A percentile compares a stretch with the other conserved stretches of the same genome.
Evolutionary conservation across 2,113 vertebrate genomes (phyloP).

Genomic region (Oncorhynchus mykiss): DNA sequence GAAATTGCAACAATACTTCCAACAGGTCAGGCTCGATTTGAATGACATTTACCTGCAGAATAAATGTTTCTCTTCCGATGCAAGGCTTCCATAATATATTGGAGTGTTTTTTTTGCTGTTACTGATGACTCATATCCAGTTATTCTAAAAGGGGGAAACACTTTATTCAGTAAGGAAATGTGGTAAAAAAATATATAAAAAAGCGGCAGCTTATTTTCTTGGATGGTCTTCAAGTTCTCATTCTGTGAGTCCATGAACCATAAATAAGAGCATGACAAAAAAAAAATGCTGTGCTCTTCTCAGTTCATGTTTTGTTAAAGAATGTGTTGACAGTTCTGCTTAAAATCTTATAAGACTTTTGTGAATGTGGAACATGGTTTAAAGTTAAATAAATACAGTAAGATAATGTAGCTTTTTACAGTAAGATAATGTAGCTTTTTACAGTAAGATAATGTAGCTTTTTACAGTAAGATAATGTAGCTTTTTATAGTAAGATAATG

Average conservation of each 20-base stretch:
- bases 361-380: not conserved
- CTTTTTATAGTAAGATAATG: too few relatives aligned
- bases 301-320: not conserved
- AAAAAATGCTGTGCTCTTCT: not conserved
- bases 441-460: too few relatives aligned
- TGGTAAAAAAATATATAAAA: not conserved
- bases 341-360: not conserved
- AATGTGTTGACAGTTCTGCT: not conserved
- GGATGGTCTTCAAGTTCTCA: not conserved
- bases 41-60: not conserved
- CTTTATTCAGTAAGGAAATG: not conserved
- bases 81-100: too few relatives aligned
- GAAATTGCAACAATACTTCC: conserved; percentile 16
- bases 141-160: not conserved
- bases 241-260: not conserved
- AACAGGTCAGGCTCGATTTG: conserved; percentile 11
- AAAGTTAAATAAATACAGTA: not conserved
- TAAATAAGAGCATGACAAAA: not conserved
- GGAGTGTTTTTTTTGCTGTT: not conserved
- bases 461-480: too few relatives aligned
- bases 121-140: not conserved
- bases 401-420: not conserved
- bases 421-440: too few relatives aligned
- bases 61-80: not conserved
- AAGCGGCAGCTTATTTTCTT: not conserved